Evolutionary conservation across 2,113 vertebrate genomes (phyloP).

Genomic region (Marmota flaviventris): DNA sequence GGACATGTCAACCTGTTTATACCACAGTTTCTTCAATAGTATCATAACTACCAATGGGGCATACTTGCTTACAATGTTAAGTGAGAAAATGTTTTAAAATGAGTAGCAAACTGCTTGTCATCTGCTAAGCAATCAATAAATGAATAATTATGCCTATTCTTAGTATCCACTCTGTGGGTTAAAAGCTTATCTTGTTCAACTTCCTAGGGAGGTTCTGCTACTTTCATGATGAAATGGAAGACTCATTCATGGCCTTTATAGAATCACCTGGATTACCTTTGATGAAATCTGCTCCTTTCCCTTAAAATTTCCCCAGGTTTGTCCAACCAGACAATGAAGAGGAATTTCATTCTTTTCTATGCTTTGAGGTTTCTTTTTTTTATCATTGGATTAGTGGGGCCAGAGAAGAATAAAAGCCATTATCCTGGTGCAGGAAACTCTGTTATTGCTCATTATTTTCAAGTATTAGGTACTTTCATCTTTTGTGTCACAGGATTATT

Average conservation of each 20-base stretch:
- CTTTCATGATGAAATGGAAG: constrained; percentile 63
- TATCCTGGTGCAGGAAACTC: constrained; percentile 50
- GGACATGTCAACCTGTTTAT: background rate
- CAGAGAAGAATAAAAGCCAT: constrained; percentile 53
- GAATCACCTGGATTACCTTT: constrained; percentile 51
- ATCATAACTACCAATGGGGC: background rate
- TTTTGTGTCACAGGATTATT: constrained; percentile 70
- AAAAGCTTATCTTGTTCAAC: background rate
- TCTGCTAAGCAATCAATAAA: constrained; percentile 19
- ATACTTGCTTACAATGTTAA: constrained; percentile 29
- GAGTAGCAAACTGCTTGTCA: background rate
- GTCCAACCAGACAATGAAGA: constrained; percentile 51
- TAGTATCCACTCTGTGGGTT: background rate
- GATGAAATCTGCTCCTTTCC: constrained; percentile 31
- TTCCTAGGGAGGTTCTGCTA: constrained; percentile 37
- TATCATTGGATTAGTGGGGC: constrained; percentile 60
- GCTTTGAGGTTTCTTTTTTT: background rate
- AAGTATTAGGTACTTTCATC: constrained; percentile 65
- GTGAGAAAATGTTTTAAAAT: constrained; percentile 41
- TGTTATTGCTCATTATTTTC: constrained; percentile 73
- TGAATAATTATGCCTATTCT: background rate
- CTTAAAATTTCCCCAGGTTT: constrained; percentile 59
- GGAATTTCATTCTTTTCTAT: constrained; percentile 66
- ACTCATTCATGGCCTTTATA: constrained; percentile 4
- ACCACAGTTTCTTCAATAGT: background rate